Percentiles rank a stretch among this genome's conserved stretches.
Conservation (phyloP, 2,113 vertebrate species). For the Pseudolaguvia tuberculata region DNA sequence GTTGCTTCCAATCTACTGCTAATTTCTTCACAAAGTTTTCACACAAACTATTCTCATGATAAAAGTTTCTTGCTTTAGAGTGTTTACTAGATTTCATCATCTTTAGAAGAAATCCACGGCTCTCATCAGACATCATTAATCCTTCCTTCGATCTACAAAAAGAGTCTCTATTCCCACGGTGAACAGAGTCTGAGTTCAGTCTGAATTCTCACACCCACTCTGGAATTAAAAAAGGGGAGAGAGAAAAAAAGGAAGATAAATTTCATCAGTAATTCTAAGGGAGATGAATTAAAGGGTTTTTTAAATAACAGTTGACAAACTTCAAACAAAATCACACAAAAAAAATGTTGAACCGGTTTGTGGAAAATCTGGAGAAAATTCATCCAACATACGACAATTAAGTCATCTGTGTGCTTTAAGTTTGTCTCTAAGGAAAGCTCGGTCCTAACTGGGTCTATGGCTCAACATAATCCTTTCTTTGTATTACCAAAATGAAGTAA, state of each 20-base stretch:
- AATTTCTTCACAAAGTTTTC: not conserved
- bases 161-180: constrained; percentile 38
- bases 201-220: constrained; percentile 37
- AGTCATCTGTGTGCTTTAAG: constrained; percentile 18
- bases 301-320: constrained; percentile 35
- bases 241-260: constrained; percentile 13
- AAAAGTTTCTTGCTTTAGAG: not conserved
- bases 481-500: constrained; percentile 51
- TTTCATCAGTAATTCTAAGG: constrained; percentile 27
- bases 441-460: constrained; percentile 19
- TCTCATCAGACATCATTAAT: constrained; percentile 40
- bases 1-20: not conserved
- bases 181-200: constrained; percentile 56
- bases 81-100: constrained; percentile 42
- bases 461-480: constrained; percentile 47
- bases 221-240: constrained; percentile 3
- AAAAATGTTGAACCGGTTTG: constrained; percentile 38
- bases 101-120: constrained; percentile 35
- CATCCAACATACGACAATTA: constrained; percentile 44
- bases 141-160: constrained; percentile 54
- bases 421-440: constrained; percentile 21
- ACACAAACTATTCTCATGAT: not conserved
- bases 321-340: constrained; percentile 35
- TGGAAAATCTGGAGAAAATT: constrained; percentile 27
- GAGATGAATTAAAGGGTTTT: too few species aligned